These are phyloP conservation scores for Daktulosphaira vitifoliae DNA, from an alignment of 1,140 invertebrate species.

Conservation along the genomic window DNA sequence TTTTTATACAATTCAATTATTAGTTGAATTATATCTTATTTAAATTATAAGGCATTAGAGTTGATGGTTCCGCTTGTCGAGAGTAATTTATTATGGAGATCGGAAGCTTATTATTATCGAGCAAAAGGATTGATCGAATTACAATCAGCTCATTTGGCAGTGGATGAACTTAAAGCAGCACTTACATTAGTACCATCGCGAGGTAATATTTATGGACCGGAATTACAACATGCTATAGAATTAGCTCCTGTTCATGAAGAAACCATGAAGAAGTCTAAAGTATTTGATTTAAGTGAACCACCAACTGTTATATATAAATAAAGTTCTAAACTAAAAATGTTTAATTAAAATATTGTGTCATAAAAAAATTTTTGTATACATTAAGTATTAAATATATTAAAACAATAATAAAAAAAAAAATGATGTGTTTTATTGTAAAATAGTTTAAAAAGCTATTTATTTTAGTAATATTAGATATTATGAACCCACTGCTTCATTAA, in stretches of 20 bases:
- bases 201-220: not conserved
- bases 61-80: slow-evolving; percentile 26
- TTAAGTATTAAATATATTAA: not conserved
- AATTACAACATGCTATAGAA: not conserved
- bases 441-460: too few species aligned
- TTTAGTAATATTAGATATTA: too few species aligned
- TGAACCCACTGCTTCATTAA: too few species aligned
- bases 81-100: slow-evolving; percentile 17
- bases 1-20: not conserved
- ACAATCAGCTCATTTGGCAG: not conserved
- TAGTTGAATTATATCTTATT: not conserved
- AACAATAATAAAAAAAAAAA: too few species aligned
- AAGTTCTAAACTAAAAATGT: too few species aligned
- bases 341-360: not conserved
- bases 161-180: not conserved
- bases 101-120: slow-evolving; percentile 28
- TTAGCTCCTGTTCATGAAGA: not conserved
- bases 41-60: slow-evolving; percentile 34
- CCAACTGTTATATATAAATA: slow-evolving; percentile 13
- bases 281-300: not conserved
- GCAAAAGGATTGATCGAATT: not conserved
- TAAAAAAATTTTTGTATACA: too few species aligned
- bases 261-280: not conserved
- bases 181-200: not conserved
- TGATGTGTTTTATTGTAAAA: too few species aligned